phyloP scores from a whole-genome alignment of 23 tunicate species.

The Styela plicata region DNA sequence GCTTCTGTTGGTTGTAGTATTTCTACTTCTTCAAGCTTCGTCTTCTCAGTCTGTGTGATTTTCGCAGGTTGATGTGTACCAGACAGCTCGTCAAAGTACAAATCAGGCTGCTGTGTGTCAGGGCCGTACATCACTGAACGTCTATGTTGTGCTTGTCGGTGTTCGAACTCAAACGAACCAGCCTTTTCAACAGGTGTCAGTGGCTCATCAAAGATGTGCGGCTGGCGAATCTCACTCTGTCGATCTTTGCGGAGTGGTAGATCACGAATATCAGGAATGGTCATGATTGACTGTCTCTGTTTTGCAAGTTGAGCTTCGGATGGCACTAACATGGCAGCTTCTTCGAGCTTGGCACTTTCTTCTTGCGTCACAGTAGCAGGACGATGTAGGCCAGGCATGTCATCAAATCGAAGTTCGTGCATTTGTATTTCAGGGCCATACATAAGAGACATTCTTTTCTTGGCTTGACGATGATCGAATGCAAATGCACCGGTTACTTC shows the following conservation, averaged over 20 bases:
- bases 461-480: background rate
- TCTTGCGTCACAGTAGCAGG: background rate
- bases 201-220: background rate
- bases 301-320: background rate
- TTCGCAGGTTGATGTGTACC: background rate
- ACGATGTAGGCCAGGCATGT: background rate
- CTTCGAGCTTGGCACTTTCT: background rate
- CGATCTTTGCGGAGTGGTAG: background rate
- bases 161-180: background rate
- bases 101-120: background rate
- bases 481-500: background rate
- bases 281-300: background rate
- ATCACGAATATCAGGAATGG: background rate
- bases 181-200: background rate
- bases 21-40: background rate
- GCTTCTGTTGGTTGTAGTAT: background rate
- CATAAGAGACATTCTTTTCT: background rate
- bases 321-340: background rate
- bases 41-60: background rate
- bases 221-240: background rate
- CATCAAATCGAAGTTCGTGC: background rate
- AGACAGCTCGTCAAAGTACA: background rate
- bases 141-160: background rate
- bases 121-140: slow-evolving; percentile 25
- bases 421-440: slow-evolving; percentile 1